Evolutionary conservation across 2,113 vertebrate genomes (phyloP), one percentile per base, ranked within the genome.

Genomic region (Cercopithecus mona): DNA sequence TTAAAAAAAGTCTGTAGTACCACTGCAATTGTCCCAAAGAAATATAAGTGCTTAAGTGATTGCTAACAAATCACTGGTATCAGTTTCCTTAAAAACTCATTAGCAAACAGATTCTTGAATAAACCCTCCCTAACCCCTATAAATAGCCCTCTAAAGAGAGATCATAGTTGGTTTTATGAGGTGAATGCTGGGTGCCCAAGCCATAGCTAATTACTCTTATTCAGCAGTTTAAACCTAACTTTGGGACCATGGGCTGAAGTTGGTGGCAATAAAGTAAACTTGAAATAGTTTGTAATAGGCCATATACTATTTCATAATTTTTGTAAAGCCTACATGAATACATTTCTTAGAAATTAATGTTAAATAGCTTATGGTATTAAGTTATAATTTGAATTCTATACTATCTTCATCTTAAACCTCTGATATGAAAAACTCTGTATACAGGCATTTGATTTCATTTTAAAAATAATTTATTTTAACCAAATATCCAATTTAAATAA

Each of bases 81-180:
- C 1, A 64, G 23, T 93, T 93, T 94, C 92, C 87, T 89, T 90
- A 92, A 97, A 93, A 97, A 59, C 9, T 64, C 50, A 72, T 76
- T 50, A 80, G 64, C 32, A 86, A 93, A 93, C 23, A 86, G 14
- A 87, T 82, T 92, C 16, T 86, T 92, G 59, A 94, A 78, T 79
- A 43, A 88, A 23, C 81, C n/a, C 32, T 81, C 38, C 57, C 64
- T 93, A 55, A 32, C 2, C 30, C 64, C 43, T 81, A 43, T 9
- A n/a, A 10, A 61, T n/a, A 78, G n/a, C 23, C 32, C 43, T 92
- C 7, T 72, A 59, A 78, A 86, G 85, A 78, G 88, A 48, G 45
- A 66, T 52, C 70, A 93, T 4, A 68, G 23, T 17, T 73, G n/a
- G 7, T n/a, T 85, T 79, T 78, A 73, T 16, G 43, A 75, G 27